Evolutionary conservation across 1,140 invertebrate genomes (phyloP).

Genomic region (Ceratosolen fusciceps): DNA sequence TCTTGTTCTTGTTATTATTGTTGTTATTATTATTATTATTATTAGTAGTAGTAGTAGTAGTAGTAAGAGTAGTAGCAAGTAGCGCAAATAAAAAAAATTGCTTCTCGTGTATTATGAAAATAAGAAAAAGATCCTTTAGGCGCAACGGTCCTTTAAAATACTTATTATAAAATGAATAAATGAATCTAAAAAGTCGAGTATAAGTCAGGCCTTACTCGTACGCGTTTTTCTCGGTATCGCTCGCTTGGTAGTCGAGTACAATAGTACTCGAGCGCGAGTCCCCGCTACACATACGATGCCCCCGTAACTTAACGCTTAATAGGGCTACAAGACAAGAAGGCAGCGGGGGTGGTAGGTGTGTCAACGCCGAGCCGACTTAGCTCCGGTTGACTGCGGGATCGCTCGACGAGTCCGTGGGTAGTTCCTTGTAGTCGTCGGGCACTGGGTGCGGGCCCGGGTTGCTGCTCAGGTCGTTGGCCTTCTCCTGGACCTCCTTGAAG

Average conservation of each 20-base stretch:
- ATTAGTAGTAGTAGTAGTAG: too few species aligned
- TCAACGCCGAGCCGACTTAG: conserved; percentile 4
- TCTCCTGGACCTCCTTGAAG: conserved; percentile 78
- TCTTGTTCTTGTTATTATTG: too few species aligned
- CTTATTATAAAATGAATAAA: not conserved
- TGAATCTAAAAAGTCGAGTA: not conserved
- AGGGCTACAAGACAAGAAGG: not conserved
- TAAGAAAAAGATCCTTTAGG: too few species aligned
- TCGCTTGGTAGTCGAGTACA: not conserved
- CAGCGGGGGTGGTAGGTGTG: too few species aligned
- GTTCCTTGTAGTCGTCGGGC: conserved; percentile 64
- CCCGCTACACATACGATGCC: not conserved
- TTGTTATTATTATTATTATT: too few species aligned
- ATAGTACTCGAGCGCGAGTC: not conserved
- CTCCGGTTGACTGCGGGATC: not conserved
- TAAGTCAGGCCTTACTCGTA: not conserved
- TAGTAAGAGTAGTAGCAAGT: too few species aligned
- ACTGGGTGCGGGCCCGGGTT: conserved; percentile 64
- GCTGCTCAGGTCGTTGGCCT: conserved; percentile 66
- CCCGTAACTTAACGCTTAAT: not conserved
- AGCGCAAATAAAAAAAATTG: too few species aligned
- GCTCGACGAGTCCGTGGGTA: conserved; percentile 43
- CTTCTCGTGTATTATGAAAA: too few species aligned
- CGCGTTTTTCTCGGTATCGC: not conserved
- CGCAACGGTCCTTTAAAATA: not conserved